Conservation (phyloP, 2,113 vertebrate species). For the Syngnathus scovelli region DNA sequence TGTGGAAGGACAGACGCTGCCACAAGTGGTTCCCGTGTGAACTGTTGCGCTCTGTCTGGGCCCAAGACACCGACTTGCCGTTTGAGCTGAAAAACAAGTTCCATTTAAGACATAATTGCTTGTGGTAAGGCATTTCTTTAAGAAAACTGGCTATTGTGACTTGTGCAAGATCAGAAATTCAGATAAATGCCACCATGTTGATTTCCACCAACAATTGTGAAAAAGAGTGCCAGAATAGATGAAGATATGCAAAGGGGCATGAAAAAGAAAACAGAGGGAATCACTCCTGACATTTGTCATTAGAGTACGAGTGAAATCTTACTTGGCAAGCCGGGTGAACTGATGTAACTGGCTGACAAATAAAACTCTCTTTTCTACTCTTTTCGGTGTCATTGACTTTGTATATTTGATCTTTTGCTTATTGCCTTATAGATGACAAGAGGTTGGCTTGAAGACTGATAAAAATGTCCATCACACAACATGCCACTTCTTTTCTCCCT, state of each 20-base stretch:
- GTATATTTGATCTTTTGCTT: conserved; percentile 38
- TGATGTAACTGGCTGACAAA: conserved; percentile 53
- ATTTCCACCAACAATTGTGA: conserved; percentile 47
- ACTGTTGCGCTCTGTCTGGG: conserved; percentile 84
- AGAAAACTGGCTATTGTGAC: neutral
- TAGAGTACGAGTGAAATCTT: conserved; percentile 51
- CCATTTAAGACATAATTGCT: neutral
- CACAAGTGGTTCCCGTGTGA: conserved; percentile 90
- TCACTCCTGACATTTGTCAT: conserved; percentile 42
- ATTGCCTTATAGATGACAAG: conserved; percentile 35
- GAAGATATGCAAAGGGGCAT: conserved; percentile 11
- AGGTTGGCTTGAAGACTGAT: conserved; percentile 22
- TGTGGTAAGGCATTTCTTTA: neutral
- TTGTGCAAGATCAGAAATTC: neutral
- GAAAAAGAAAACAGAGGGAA: conserved; percentile 30
- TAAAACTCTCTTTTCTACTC: conserved; percentile 24
- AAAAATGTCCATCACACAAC: conserved; percentile 22
- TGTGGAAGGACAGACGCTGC: conserved; percentile 92
- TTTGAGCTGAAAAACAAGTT: conserved; percentile 79
- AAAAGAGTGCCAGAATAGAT: conserved; percentile 25
- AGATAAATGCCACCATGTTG: conserved; percentile 35
- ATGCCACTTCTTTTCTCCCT: conserved; percentile 10
- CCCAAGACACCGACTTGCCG: conserved; percentile 96
- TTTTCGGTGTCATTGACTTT: conserved; percentile 43
- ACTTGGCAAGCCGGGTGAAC: conserved; percentile 38